Conservation (phyloP, 2,797 vertebrate genomes). For the Garrulus glandarius region DNA sequence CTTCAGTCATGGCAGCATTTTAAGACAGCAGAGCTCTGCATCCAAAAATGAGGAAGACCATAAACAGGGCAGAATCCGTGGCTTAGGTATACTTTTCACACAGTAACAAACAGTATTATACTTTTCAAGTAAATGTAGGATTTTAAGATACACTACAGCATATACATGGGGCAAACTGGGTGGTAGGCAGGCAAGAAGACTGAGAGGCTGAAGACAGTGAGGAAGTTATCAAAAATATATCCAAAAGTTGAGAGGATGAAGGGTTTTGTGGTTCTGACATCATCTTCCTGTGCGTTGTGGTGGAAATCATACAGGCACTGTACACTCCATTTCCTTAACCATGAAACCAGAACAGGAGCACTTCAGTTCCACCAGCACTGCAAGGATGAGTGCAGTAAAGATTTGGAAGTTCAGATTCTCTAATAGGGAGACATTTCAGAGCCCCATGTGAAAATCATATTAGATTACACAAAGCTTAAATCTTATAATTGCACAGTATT, state of each 20-base stretch:
- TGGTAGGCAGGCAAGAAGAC: background rate
- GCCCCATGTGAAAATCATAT: background rate
- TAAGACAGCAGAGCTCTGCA: background rate
- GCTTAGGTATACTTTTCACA: background rate
- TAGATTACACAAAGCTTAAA: background rate
- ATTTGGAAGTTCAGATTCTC: background rate
- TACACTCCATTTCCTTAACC: background rate
- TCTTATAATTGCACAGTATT: background rate
- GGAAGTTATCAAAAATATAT: background rate
- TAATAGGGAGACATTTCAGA: background rate
- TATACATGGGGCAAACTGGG: rapidly evolving
- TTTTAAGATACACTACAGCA: background rate
- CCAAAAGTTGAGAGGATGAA: background rate
- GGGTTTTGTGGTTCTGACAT: background rate
- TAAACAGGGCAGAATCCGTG: background rate
- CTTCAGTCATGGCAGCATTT: background rate
- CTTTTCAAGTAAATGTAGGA: background rate
- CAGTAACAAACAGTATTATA: background rate
- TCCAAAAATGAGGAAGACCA: background rate
- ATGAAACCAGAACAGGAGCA: background rate
- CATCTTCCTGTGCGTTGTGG: background rate
- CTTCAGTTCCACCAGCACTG: background rate
- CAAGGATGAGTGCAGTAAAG: background rate
- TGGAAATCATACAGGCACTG: background rate
- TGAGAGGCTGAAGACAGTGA: background rate